A percentile compares a stretch with the other conserved stretches of the same genome.
phyloP scores from a whole-genome alignment of 2,113 vertebrate genomes.

The Siniperca knerii region DNA sequence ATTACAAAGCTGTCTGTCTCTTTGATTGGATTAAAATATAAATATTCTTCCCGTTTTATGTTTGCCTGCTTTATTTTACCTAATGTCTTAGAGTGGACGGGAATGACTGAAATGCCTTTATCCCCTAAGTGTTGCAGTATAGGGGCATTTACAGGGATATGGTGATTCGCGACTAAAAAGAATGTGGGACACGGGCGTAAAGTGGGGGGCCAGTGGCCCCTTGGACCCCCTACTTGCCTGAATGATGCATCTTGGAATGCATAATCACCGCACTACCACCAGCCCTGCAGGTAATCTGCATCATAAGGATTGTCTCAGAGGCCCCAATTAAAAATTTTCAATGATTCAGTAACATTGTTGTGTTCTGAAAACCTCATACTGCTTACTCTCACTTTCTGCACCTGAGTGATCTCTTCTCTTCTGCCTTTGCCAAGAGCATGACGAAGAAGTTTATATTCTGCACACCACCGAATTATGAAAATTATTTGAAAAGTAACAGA shows the following conservation, averaged over 20 bases:
- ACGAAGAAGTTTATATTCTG: neutral
- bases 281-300: constrained; percentile 44
- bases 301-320: constrained; percentile 58
- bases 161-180: too few relatives aligned
- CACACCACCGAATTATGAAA: neutral
- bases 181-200: too few relatives aligned
- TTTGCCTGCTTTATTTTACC: too few relatives aligned
- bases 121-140: too few relatives aligned
- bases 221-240: neutral
- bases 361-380: constrained; percentile 41
- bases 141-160: too few relatives aligned
- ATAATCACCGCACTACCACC: constrained; percentile 28
- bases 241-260: constrained; percentile 32
- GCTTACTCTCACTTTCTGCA: constrained; percentile 39
- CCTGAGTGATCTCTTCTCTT: neutral
- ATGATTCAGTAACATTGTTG: constrained; percentile 48
- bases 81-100: too few relatives aligned
- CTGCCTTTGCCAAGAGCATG: constrained; percentile 23
- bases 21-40: too few relatives aligned
- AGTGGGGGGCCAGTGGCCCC: too few relatives aligned
- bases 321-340: constrained; percentile 71
- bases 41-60: too few relatives aligned
- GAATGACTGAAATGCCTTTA: too few relatives aligned
- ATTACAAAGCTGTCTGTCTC: too few relatives aligned
- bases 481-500: neutral